These are phyloP conservation scores for Yasuhikotakia modesta DNA, from an alignment of 2,797 vertebrate genomes.

Conservation along the genomic window DNA sequence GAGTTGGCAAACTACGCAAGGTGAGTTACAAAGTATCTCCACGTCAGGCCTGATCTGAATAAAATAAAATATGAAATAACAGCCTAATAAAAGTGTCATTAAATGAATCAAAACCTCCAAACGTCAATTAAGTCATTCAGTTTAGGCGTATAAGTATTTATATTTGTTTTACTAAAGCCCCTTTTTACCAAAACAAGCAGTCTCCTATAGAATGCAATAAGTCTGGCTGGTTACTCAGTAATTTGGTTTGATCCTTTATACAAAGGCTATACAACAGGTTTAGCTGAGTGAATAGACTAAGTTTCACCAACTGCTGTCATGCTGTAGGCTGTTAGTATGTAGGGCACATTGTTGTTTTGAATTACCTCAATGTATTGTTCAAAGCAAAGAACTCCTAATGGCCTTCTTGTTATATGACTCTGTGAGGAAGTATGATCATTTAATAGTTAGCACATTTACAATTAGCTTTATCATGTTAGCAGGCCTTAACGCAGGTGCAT, in stretches of 20 bases:
- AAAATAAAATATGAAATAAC: no score
- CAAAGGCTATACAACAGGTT: slow-evolving; percentile 46
- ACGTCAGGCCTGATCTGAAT: slow-evolving; percentile 16
- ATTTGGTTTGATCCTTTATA: slow-evolving; percentile 42
- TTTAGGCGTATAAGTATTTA: background rate
- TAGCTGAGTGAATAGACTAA: slow-evolving; percentile 34
- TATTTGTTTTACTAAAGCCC: background rate
- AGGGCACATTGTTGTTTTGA: slow-evolving; percentile 48
- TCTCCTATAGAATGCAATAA: background rate
- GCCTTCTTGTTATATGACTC: slow-evolving; percentile 50
- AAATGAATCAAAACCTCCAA: background rate
- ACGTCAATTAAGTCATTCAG: background rate
- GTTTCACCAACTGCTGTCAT: slow-evolving; percentile 45
- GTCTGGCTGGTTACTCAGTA: slow-evolving; percentile 21
- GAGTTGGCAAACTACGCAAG: slow-evolving; percentile 98
- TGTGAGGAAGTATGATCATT: slow-evolving; percentile 22
- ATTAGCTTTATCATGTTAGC: background rate
- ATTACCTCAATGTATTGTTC: slow-evolving; percentile 53
- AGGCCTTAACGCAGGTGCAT: background rate
- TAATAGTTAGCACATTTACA: slow-evolving; percentile 6
- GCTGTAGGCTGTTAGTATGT: slow-evolving; percentile 48
- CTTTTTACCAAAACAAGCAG: background rate
- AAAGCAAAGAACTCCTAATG: slow-evolving; percentile 23
- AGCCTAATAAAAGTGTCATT: no score
- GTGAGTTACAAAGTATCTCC: slow-evolving; percentile 74